Base-by-base conservation (phyloP, 92 coral and sea anemone genomes). In the Meandrina meandrites region DNA sequence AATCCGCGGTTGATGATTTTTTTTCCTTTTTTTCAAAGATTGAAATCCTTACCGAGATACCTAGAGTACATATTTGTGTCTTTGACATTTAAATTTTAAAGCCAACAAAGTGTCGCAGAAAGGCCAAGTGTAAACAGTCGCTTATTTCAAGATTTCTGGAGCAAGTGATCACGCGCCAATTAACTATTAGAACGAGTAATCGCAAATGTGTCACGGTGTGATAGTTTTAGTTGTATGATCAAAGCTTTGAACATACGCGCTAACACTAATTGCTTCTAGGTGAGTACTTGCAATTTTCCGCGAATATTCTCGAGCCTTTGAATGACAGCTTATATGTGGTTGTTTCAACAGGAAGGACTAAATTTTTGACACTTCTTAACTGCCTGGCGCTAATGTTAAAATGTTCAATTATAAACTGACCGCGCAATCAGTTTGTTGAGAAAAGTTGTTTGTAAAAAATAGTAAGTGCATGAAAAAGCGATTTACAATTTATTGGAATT, bases 61-160 rank as follows among this genome's bases (percentile, higher is more conserved):
- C 68, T 24, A 27, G 68, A 18, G 30, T 60, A 60, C 0, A 60
- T 22, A 27, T 60, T 60, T 24, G 3, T 22, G 31, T 24, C 14
- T 60, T 60, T 27, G 68, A 60, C 68, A 27, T 22, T 32, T 54
- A 19, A 56, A 40, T 27, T 48, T 58, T 36, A 30, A 42, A 42
- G 34, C 60, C 75, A 64, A 81, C 74, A 37, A 64, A 35, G 24
- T n/a, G 84, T 24, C 54, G 14, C 32, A 32, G 83, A 79, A 21
- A 79, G 22, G n/a, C 32, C 30, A 30, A 60, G 8, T 62, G 69
- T 62, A 62, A 62, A 62, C 30, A 62, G 30, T 22, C 30, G 27
- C 30, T 24, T 24, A 62, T 24, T 62, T 62, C 69, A 24, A 62
- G 69, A 22, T 62, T 1, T 62, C 22, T 62, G 69, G 69, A 62